Percentiles rank a stretch among this genome's conserved stretches.
Evolutionary conservation across 1,140 invertebrate species (phyloP).

Genomic region (Drosophila triauraria): DNA sequence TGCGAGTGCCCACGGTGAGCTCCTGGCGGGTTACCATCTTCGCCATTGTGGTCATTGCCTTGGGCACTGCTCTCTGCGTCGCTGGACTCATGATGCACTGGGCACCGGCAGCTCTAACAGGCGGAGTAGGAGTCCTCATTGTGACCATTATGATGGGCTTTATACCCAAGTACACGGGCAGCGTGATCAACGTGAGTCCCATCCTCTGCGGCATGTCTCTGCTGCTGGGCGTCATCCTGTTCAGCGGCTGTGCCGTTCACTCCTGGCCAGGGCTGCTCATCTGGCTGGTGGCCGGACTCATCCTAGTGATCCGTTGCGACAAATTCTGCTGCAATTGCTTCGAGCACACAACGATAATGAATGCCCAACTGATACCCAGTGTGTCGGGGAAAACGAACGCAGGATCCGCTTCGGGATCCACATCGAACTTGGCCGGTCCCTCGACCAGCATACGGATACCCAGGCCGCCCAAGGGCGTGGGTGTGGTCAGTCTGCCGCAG

Average conservation of each 20-base stretch:
- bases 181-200: slow-evolving; percentile 73
- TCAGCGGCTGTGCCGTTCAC: slow-evolving; percentile 63
- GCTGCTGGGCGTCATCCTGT: slow-evolving; percentile 63
- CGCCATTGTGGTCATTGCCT: slow-evolving; percentile 65
- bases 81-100: slow-evolving; percentile 66
- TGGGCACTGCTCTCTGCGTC: slow-evolving; percentile 70
- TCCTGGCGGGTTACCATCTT: slow-evolving; percentile 81
- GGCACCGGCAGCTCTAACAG: slow-evolving; percentile 72
- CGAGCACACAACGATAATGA: slow-evolving; percentile 67
- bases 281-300: slow-evolving; percentile 73
- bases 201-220: slow-evolving; percentile 69
- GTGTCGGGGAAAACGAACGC: slow-evolving; percentile 64
- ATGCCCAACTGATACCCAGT: slow-evolving; percentile 79
- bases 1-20: slow-evolving; percentile 72
- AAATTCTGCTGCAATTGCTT: slow-evolving; percentile 82
- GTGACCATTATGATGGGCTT: slow-evolving; percentile 78
- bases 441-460: slow-evolving; percentile 80
- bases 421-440: slow-evolving; percentile 19
- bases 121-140: slow-evolving; percentile 66
- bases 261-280: slow-evolving; percentile 78
- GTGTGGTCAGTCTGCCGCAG: slow-evolving; percentile 69
- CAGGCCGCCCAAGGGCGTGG: slow-evolving; percentile 72
- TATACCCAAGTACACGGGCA: slow-evolving; percentile 76
- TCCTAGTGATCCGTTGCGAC: slow-evolving; percentile 76
- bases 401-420: slow-evolving; percentile 10